A percentile compares a stretch with the other conserved stretches of the same genome.
Conservation (phyloP, 2,113 vertebrate species). For the Nannospalax galili region DNA sequence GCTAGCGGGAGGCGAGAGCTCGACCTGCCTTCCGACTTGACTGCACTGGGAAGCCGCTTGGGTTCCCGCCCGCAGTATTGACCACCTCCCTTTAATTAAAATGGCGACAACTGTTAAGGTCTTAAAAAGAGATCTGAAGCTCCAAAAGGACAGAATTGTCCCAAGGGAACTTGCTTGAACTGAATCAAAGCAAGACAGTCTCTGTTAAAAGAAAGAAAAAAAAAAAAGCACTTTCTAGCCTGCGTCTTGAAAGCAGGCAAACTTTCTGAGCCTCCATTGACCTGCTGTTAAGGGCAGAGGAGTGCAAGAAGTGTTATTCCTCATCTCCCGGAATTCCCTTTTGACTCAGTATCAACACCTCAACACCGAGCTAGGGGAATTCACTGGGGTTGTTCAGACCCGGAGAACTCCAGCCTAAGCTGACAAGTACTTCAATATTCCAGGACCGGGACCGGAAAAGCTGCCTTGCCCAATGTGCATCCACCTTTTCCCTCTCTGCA, state of each 20-base stretch:
- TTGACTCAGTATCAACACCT: neutral
- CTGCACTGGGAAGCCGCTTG: neutral
- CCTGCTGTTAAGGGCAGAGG: neutral
- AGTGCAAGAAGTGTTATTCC: neutral
- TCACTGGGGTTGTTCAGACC: neutral
- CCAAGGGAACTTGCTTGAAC: conserved; percentile 11
- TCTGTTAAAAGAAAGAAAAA: neutral
- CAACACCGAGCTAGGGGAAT: neutral
- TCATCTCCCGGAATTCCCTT: neutral
- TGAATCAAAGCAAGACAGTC: neutral
- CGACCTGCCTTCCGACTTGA: neutral
- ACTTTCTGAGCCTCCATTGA: neutral
- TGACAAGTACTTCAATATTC: neutral
- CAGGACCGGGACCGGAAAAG: neutral
- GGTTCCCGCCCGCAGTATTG: neutral
- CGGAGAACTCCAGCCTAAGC: neutral
- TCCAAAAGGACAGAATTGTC: conserved; percentile 48
- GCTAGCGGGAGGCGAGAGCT: neutral
- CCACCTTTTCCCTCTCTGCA: neutral
- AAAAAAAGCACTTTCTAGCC: conserved; percentile 11
- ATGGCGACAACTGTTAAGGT: conserved; percentile 56
- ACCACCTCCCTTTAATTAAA: conserved; percentile 77
- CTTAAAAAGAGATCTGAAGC: conserved; percentile 73
- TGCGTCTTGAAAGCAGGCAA: neutral
- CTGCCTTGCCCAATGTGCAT: neutral